Conservation (phyloP, 2,797 vertebrate species). For the Chaenodraco wilsoni region DNA sequence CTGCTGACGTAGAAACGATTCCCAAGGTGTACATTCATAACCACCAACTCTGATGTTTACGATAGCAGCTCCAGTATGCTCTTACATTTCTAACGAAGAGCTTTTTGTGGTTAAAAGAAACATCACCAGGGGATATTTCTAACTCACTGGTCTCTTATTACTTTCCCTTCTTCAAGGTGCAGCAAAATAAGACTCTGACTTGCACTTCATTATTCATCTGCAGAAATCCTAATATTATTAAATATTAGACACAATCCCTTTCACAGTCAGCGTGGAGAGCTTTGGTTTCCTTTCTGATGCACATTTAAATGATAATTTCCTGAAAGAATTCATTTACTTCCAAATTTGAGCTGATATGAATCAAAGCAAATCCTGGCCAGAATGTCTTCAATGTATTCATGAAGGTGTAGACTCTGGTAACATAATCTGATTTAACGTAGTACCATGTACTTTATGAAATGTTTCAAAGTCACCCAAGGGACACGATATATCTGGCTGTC, state of each 20-base stretch:
- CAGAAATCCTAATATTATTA: constrained; percentile 22
- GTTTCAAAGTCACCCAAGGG: constrained; percentile 58
- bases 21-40: constrained; percentile 63
- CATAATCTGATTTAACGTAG: constrained; percentile 59
- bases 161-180: background rate
- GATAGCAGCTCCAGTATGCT: constrained; percentile 17
- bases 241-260: constrained; percentile 16
- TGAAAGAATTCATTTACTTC: constrained; percentile 48
- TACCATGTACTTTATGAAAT: constrained; percentile 50
- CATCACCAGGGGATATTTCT: constrained; percentile 7
- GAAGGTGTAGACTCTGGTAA: constrained; percentile 42
- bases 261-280: background rate
- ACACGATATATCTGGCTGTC: constrained; percentile 52
- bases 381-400: constrained; percentile 58
- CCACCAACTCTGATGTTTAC: constrained; percentile 51
- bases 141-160: background rate
- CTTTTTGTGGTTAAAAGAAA: constrained; percentile 36
- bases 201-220: constrained; percentile 5
- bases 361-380: constrained; percentile 49
- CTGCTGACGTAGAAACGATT: constrained; percentile 38
- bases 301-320: constrained; percentile 57
- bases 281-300: constrained; percentile 49
- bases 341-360: constrained; percentile 49
- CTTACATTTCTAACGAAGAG: constrained; percentile 32
- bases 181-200: constrained; percentile 9